Base-by-base conservation (phyloP, 2,797 vertebrate genomes). In the Coregonus sp. region DNA sequence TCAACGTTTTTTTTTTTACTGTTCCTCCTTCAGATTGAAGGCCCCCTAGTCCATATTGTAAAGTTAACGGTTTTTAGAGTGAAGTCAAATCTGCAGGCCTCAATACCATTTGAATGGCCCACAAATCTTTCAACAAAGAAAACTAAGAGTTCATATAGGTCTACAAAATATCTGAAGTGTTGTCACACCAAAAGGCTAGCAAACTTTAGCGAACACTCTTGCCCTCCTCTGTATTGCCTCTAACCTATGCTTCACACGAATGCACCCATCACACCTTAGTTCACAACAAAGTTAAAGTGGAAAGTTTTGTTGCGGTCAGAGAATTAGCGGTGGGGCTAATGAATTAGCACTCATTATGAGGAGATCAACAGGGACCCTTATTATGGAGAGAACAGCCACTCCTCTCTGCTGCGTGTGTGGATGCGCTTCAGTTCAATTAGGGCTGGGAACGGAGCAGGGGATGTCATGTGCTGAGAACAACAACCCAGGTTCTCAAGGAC, bases 271-370 rank as follows among this genome's bases (percentile, higher is more conserved):
- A 50, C 9, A 14, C 16, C 40, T 18, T 12, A 14, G 4, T 11
- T n/a, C 9, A 61, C 50, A 69, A 14, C 65, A 70, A 78, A 85
- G 69, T 83, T 81, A 68, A 76, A 79, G 73, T 54, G 75, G 76
- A 74, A 86, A 81, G 75, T 82, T 79, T 20, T 63, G n/a, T 51
- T 14, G 59, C n/a, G 73, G 35, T 25, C 52, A 71, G 66, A 51
- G 77, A 84, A 86, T 83, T 81, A 87, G 82, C 76, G 31, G 29
- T 14, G 76, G 70, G 14, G 68, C 75, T 74, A 69, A 79, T 79
- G 80, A 84, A 87, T 85, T 84, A 88, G 83, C 76, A 33, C 76
- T 84, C 78, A 82, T 86, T 84, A 89, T 47, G 65, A 35, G 59
- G 72, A 68, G 87, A 85, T 86, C 83, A 86, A 76, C 79, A 66